Conservation (phyloP, 2,113 vertebrate genomes). For the Dicrurus megarhynchus region DNA sequence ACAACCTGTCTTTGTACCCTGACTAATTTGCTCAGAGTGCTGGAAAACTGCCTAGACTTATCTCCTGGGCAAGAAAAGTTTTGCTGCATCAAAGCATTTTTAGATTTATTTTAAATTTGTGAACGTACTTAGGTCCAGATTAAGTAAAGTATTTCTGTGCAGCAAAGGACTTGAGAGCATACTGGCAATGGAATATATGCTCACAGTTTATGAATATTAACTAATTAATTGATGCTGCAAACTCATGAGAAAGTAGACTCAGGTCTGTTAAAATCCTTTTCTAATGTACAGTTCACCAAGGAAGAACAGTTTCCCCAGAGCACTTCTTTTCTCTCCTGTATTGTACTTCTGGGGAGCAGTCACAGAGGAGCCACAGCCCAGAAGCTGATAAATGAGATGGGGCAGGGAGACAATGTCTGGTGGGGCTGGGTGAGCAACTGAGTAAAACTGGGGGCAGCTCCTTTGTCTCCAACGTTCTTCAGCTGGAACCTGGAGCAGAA, state of each 20-base stretch:
- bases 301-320: background rate
- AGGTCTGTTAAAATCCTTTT: background rate
- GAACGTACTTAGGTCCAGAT: background rate
- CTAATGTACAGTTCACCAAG: background rate
- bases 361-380: background rate
- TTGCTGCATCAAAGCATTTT: constrained; percentile 8
- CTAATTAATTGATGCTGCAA: background rate
- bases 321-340: background rate
- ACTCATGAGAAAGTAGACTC: background rate
- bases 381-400: background rate
- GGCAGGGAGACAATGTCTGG: background rate
- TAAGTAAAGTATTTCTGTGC: background rate
- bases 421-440: background rate
- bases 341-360: background rate
- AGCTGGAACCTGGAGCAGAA: background rate
- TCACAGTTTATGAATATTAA: background rate
- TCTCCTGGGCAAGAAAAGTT: constrained; percentile 43
- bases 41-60: constrained; percentile 44
- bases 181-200: background rate
- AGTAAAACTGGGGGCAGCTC: background rate
- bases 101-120: constrained; percentile 9
- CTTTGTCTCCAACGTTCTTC: background rate
- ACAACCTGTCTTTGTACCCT: constrained; percentile 46
- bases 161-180: background rate
- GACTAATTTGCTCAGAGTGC: constrained; percentile 53